phyloP scores from a whole-genome alignment of 1,140 invertebrate genomes.

The Gyrodactylus salaris region DNA sequence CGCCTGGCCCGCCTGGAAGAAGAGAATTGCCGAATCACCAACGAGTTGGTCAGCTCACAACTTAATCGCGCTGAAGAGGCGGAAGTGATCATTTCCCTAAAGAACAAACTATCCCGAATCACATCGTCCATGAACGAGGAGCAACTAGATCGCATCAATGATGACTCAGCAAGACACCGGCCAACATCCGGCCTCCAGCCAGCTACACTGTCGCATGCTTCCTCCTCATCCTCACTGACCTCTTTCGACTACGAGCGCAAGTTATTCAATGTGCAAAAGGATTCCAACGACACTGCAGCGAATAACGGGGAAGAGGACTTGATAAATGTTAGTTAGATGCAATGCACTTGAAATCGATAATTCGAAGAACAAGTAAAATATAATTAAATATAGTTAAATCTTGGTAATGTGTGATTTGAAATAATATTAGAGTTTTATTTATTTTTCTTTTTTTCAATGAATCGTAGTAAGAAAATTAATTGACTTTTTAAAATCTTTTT shows the following conservation, averaged over 20 bases:
- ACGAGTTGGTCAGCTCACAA: not conserved
- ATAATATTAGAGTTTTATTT: too few species aligned
- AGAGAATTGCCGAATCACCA: not conserved
- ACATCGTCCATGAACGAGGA: not conserved
- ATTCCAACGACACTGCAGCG: too few species aligned
- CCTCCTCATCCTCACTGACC: not conserved
- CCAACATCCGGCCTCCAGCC: not conserved
- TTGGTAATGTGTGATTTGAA: too few species aligned
- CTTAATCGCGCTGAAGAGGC: not conserved
- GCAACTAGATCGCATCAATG: not conserved
- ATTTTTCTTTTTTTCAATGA: too few species aligned
- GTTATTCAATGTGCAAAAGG: too few species aligned
- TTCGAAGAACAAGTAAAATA: too few species aligned
- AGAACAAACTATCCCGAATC: not conserved
- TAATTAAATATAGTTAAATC: too few species aligned
- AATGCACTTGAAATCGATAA: too few species aligned
- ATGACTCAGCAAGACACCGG: not conserved
- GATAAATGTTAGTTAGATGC: too few species aligned
- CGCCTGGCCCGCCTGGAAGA: not conserved
- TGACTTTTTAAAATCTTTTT: too few species aligned
- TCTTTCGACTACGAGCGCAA: not conserved
- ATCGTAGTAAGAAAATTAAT: too few species aligned
- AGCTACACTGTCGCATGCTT: not conserved
- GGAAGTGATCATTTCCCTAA: not conserved
- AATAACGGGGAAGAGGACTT: too few species aligned